Conservation (phyloP, 2,797 vertebrate genomes). For the Hozukius guyotensis region DNA sequence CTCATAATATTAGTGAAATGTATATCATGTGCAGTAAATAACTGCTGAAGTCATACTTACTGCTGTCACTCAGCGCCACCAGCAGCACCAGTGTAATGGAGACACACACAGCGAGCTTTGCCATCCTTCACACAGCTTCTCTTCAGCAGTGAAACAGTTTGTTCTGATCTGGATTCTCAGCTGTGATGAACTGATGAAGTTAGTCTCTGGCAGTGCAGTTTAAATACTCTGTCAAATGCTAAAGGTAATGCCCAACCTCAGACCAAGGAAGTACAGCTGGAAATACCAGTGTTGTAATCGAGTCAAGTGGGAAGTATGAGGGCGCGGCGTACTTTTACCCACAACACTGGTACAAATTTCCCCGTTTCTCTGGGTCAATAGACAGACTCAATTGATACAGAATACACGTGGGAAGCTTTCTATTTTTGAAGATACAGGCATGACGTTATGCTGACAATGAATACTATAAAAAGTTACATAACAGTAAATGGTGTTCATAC, state of each 20-base stretch:
- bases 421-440: neutral
- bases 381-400: neutral
- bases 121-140: conserved; percentile 43
- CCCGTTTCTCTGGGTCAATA: neutral
- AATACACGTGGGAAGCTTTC: neutral
- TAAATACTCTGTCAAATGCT: conserved; percentile 40
- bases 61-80: conserved; percentile 40
- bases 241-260: neutral
- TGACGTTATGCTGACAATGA: neutral
- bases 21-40: neutral
- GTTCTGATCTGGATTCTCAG: neutral
- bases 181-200: neutral
- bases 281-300: conserved; percentile 1
- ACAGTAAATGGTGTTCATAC: neutral
- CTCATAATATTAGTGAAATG: neutral
- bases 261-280: neutral
- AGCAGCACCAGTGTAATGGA: conserved; percentile 46
- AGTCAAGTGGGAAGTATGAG: conserved; percentile 34
- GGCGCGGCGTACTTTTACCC: neutral
- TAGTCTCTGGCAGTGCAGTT: neutral
- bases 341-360: neutral
- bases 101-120: conserved; percentile 31
- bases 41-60: conserved; percentile 52
- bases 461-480: neutral
- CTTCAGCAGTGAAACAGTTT: neutral